A percentile compares a stretch with the other conserved stretches of the same genome.
Conservation (phyloP, 2,888 invertebrate species). For the Hartigia nigra region DNA sequence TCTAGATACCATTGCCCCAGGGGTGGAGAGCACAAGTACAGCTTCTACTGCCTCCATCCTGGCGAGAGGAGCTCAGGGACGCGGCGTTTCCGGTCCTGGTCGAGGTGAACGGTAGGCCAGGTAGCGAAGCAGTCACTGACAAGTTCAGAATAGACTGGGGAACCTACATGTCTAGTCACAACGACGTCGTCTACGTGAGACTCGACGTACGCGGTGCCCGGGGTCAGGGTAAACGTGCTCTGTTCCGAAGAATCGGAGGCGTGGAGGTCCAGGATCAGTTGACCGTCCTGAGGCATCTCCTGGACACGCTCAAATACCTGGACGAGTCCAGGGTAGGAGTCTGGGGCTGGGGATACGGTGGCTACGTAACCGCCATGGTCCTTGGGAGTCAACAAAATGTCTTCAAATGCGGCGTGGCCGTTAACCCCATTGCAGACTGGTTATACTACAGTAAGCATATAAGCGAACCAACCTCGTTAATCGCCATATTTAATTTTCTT, state of each 20-base stretch:
- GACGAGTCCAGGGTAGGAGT: conserved; percentile 90
- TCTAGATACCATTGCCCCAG: conserved; percentile 78
- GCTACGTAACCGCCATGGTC: conserved; percentile 93
- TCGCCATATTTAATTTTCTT: conserved; percentile 26
- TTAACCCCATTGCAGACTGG: conserved; percentile 97
- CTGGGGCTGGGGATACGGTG: conserved; percentile 98
- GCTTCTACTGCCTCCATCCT: conserved; percentile 87
- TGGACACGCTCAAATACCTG: conserved; percentile 84
- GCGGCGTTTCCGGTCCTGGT: conserved; percentile 90
- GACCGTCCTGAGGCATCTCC: conserved; percentile 83
- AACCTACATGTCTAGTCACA: conserved; percentile 90
- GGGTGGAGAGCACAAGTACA: conserved; percentile 90
- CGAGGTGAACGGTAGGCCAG: conserved; percentile 93
- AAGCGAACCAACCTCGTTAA: not conserved
- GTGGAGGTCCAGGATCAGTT: conserved; percentile 94
- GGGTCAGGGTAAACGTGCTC: conserved; percentile 81
- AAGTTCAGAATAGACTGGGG: conserved; percentile 91
- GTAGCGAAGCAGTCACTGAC: conserved; percentile 90
- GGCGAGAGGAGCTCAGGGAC: conserved; percentile 86
- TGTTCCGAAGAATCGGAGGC: conserved; percentile 87
- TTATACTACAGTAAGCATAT: conserved; percentile 87
- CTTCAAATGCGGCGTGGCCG: conserved; percentile 93
- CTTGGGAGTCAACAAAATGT: conserved; percentile 85
- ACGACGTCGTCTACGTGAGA: conserved; percentile 90
- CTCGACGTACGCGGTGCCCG: conserved; percentile 90